Evolutionary conservation across 2,888 invertebrate genomes (phyloP), one percentile per base, ranked within the genome.

Genomic region (Noctua pronuba): DNA sequence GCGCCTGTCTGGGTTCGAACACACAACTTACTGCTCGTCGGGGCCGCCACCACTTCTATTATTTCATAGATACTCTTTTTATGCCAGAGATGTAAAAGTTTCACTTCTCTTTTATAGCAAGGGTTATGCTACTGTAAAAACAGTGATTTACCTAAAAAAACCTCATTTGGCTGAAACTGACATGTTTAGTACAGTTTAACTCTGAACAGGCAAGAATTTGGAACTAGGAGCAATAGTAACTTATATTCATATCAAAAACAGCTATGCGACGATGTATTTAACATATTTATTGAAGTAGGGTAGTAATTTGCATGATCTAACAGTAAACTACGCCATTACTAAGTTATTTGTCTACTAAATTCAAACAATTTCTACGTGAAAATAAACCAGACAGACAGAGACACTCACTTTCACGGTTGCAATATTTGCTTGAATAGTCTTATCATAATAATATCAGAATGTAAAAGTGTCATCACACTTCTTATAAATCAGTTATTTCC

Each of bases 401-500:
- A 46, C 10, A 28, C 13, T 52, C n/a, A 46, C 58, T 38, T 49
- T 49, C 38, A 38, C 2, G 38, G 3, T 18, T 31, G n/a, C 44
- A 31, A 60, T 49, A 75, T 76, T 73, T 28, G 2, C 55, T 18
- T 55, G 21, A 44, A n/a, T 76, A 65, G 24, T 65, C 44, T 44
- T 46, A 64, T 55, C 41, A 65, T 44, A 44, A 55, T 64, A 75
- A 18, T 11, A 52, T 21, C 13, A 44, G 44, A 35, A 28, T 7
- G 4, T 58, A 58, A 77, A 72, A 38, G 11, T 46, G 62, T 77
- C 62, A 55, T 68, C 55, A 46, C 6, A 41, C 2, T 41, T 41
- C 2, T 24, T 4, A 67, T 83, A 67, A 64, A 38, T 77, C 78
- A 77, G 16, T 28, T 6, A 44, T 28, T 77, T 55, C 55, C n/a